Conservation (phyloP, 2,113 vertebrate species). For the Mormyrus lacerda region DNA sequence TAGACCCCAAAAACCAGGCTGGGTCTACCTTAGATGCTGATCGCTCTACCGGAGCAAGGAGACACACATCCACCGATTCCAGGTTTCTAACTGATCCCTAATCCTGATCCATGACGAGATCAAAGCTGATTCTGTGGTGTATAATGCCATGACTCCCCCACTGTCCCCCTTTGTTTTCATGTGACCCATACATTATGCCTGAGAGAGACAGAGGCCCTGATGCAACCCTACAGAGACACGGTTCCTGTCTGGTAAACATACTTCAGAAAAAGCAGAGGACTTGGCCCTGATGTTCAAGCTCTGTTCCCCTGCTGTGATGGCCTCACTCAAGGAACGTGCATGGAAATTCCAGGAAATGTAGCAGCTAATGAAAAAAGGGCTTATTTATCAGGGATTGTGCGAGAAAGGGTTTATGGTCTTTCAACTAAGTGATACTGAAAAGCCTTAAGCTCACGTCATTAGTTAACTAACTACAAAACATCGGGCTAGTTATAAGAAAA, state of each 20-base stretch:
- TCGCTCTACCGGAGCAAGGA: background rate
- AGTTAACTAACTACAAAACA: background rate
- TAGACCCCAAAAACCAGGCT: background rate
- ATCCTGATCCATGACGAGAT: background rate
- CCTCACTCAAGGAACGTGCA: background rate
- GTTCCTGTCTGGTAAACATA: conserved; percentile 12
- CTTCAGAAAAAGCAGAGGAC: background rate
- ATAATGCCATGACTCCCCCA: background rate
- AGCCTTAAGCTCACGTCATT: background rate
- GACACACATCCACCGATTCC: background rate
- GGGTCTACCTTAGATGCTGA: background rate
- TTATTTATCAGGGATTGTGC: background rate
- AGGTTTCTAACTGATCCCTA: background rate
- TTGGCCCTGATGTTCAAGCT: background rate
- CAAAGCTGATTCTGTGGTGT: background rate
- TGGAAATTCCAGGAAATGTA: background rate
- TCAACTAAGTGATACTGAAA: background rate
- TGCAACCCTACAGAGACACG: conserved; percentile 8
- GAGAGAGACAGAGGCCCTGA: conserved; percentile 9
- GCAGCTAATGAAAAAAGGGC: background rate
- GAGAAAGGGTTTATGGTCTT: background rate
- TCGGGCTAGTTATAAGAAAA: background rate
- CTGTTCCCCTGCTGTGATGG: background rate
- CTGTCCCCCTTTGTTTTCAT: background rate
- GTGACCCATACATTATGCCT: background rate